Base-by-base conservation (phyloP, 2,888 invertebrate genomes). In the Microctonus aethiopoides region DNA sequence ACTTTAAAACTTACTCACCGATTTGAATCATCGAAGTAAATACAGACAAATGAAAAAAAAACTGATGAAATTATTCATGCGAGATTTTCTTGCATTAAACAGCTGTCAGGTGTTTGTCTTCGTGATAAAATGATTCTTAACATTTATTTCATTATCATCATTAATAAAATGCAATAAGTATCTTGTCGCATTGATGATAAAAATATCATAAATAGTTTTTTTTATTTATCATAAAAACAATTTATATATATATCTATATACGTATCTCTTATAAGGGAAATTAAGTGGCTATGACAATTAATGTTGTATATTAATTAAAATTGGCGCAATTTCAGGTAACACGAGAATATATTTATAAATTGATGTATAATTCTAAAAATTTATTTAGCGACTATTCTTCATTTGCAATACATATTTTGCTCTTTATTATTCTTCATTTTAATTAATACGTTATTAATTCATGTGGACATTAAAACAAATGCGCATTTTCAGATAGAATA, bases 1-100 rank as follows among this genome's bases (percentile, higher is more conserved):
- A 16, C 16, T 61, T 13, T 13, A 7, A 36, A 60, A 61, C 22
- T 26, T 77, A 80, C 82, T 82, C 79, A 83, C 82, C 78, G 71
- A 65, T 56, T 78, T 79, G 39, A 77, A 72, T 72, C 76, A 78
- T 68, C 77, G 76, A 61, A 26, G 71, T 54, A 22, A 62, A 66
- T 64, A 24, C 13, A 1, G 65, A 68, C 63, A 71, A 22, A 54
- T 16, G 51, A 54, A 24, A 10, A 54, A 24, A 10, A 26, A n/a
- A n/a, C n/a, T 1, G 9, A 26, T 24, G 2, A 7, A 20, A 54
- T 22, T 22, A 54, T 26, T 54, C 22, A 54, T 11, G 26, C 20
- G 24, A 54, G 39, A 13, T n/a, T 4, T n/a, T 39, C 11, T n/a
- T n/a, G 11, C n/a, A 39, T 39, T n/a, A 1, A 39, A 11, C 39